Conservation (phyloP, 1,140 invertebrate species). For the Orussus abietinus region DNA sequence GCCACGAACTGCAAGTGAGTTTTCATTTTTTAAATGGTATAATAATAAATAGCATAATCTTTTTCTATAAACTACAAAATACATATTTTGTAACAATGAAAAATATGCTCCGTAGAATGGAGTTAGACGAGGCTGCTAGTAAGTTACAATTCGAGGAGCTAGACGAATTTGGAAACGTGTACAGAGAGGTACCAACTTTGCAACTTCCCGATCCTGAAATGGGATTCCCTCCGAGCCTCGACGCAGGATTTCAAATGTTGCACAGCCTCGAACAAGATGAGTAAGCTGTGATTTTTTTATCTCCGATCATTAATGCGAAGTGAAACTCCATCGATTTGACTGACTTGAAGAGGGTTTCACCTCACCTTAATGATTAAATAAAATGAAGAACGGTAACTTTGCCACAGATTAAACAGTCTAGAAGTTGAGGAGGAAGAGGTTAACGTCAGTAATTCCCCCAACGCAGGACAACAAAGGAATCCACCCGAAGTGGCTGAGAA, state of each 20-base stretch:
- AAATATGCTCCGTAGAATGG: constrained; percentile 34
- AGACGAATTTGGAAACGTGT: constrained; percentile 46
- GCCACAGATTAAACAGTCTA: constrained; percentile 42
- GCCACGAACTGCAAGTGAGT: constrained; percentile 37
- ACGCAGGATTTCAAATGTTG: constrained; percentile 55
- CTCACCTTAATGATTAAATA: no score
- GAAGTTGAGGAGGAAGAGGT: constrained; percentile 44
- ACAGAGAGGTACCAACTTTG: constrained; percentile 46
- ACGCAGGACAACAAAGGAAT: no score
- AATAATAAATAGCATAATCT: neutral
- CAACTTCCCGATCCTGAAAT: constrained; percentile 51
- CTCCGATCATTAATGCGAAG: no score
- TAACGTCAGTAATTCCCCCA: constrained; percentile 38
- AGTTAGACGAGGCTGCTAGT: constrained; percentile 42
- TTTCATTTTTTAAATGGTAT: constrained; percentile 6
- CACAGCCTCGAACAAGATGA: constrained; percentile 54
- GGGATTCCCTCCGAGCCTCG: constrained; percentile 50
- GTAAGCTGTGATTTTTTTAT: constrained; percentile 34
- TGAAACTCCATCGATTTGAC: no score
- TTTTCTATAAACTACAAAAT: no score
- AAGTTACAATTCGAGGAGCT: constrained; percentile 48
- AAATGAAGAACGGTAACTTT: no score
- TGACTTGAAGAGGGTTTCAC: no score
- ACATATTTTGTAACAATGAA: neutral
- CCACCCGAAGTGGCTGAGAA: no score